Percentiles rank a stretch among this genome's conserved stretches.
phyloP scores from a whole-genome alignment of 2,797 vertebrate species.

The Ciconia nigra region DNA sequence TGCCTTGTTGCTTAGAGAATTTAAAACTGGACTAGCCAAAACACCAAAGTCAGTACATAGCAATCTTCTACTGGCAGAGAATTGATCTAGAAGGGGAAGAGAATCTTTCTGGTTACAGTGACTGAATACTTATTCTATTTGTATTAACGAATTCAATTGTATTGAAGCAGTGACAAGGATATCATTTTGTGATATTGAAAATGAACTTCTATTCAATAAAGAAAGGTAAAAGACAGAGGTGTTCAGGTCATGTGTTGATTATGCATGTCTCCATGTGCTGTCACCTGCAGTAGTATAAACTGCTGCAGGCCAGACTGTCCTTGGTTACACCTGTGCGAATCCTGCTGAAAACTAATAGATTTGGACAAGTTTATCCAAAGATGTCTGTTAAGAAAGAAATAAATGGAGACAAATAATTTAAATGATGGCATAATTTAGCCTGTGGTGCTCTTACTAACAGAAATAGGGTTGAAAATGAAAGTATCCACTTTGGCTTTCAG shows the following conservation, averaged over 20 bases:
- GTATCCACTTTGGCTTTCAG: not conserved
- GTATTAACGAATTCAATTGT: not conserved
- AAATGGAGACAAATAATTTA: not conserved
- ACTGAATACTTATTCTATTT: not conserved
- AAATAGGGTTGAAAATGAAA: not conserved
- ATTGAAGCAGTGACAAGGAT: not conserved
- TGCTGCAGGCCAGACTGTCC: constrained; percentile 21
- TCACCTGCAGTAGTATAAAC: not conserved
- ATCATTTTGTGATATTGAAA: not conserved
- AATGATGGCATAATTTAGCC: not conserved
- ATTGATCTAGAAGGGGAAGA: not conserved
- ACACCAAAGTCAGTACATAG: not conserved
- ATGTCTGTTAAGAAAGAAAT: not conserved
- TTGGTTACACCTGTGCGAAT: not conserved
- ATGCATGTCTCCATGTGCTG: not conserved
- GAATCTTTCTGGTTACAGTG: not conserved
- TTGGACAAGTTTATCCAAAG: not conserved
- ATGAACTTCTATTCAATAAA: not conserved
- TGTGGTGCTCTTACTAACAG: not conserved
- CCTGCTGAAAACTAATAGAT: not conserved
- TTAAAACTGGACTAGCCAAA: not conserved
- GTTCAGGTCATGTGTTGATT: not conserved
- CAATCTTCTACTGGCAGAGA: not conserved
- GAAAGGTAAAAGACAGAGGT: not conserved
- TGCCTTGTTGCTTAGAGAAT: not conserved